These are phyloP conservation scores for Camelus dromedarius DNA, from an alignment of 2,113 vertebrate species.

Conservation along the genomic window DNA sequence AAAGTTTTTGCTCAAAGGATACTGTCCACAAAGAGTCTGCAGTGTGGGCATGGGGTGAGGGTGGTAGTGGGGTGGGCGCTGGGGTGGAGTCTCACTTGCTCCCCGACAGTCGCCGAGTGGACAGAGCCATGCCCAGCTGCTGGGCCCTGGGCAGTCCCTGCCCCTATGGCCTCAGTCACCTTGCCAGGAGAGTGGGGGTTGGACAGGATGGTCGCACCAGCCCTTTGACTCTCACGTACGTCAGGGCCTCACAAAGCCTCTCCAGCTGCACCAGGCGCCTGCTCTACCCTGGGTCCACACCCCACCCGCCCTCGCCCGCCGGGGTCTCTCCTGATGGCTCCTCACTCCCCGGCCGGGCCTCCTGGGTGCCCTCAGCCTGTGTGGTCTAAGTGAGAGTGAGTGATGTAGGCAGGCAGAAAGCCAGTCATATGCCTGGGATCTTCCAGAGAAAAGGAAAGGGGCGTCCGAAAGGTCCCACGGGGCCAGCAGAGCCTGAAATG, in stretches of 20 bases:
- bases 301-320: not conserved
- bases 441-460: not conserved
- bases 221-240: not conserved
- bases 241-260: not conserved
- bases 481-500: not conserved
- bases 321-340: not conserved
- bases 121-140: not conserved
- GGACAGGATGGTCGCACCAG: not conserved
- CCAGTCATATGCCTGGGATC: not conserved
- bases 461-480: too few species aligned
- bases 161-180: not conserved
- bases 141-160: not conserved
- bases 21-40: not conserved
- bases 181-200: too few species aligned
- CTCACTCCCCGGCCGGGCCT: not conserved
- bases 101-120: rapidly evolving
- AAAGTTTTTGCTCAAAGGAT: not conserved
- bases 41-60: not conserved
- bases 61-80: too few species aligned
- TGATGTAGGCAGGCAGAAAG: not conserved
- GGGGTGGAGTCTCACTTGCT: not conserved
- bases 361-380: not conserved
- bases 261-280: not conserved
- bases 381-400: not conserved
- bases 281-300: not conserved